A percentile compares a stretch with the other conserved stretches of the same genome.
phyloP scores from a whole-genome alignment of 2,888 invertebrate species.

The Miltochrista miniata region DNA sequence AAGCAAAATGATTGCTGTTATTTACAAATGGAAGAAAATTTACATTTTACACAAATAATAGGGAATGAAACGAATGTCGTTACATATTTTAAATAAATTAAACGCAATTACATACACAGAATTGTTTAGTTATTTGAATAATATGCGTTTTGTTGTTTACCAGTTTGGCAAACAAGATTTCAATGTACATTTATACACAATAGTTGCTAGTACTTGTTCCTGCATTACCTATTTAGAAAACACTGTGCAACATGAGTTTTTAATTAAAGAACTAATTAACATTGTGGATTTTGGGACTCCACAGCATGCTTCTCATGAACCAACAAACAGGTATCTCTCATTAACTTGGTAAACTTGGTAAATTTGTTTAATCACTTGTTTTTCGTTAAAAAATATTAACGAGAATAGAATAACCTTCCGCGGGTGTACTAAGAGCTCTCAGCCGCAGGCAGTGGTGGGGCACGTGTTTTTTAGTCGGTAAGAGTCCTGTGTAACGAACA shows the following conservation, averaged over 20 bases:
- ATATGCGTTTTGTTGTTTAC: neutral
- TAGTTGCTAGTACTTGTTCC: neutral
- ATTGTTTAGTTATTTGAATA: neutral
- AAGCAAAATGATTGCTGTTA: slow-evolving; percentile 6
- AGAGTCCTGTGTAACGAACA: no score
- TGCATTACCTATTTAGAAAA: neutral
- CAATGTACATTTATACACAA: neutral
- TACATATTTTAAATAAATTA: slow-evolving; percentile 20
- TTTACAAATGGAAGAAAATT: slow-evolving; percentile 13
- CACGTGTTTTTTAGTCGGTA: no score
- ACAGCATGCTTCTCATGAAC: no score
- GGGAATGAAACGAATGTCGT: slow-evolving; percentile 13
- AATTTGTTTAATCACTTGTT: no score
- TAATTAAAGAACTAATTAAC: no score
- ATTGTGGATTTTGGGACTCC: no score
- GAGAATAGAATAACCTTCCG: no score
- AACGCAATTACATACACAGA: slow-evolving; percentile 12
- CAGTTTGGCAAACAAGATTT: neutral
- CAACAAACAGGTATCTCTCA: no score
- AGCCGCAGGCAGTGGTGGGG: no score
- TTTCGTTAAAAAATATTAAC: no score
- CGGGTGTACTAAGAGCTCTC: no score
- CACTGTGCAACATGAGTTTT: neutral
- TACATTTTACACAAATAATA: slow-evolving; percentile 15
- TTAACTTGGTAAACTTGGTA: no score